Percentiles rank a stretch among this genome's conserved stretches.
phyloP scores from a whole-genome alignment of 1,140 invertebrate species.

The Leptonema lineaticorne region DNA sequence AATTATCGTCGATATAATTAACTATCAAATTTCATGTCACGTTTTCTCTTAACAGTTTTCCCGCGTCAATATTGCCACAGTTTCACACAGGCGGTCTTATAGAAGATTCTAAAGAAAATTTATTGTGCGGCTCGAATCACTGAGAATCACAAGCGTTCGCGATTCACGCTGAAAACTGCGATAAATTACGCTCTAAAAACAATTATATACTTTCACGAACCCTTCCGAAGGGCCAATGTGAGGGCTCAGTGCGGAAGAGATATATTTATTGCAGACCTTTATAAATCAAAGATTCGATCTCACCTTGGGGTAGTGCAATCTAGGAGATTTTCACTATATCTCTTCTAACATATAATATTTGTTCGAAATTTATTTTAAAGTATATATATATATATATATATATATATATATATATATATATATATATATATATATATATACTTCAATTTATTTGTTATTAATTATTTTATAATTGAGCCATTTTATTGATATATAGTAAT shows the following conservation, averaged over 20 bases:
- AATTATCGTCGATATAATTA: conserved; percentile 9
- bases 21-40: no score
- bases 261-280: conserved; percentile 1
- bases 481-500: no score
- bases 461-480: no score
- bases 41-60: conserved; percentile 1
- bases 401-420: neutral
- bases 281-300: conserved; percentile 26
- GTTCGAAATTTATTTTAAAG: neutral
- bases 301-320: conserved; percentile 17
- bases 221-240: neutral
- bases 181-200: conserved; percentile 19
- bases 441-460: no score
- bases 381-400: neutral
- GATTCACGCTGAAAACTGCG: conserved; percentile 14
- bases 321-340: neutral
- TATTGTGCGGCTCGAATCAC: conserved; percentile 19
- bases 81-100: neutral
- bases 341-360: neutral
- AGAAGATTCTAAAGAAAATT: conserved; percentile 8
- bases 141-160: conserved; percentile 4
- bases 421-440: no score
- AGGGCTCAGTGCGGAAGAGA: neutral
- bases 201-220: conserved; percentile 16
- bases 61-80: neutral